Conservation (phyloP, 2,113 vertebrate genomes). For the Pungitius pungitius region DNA sequence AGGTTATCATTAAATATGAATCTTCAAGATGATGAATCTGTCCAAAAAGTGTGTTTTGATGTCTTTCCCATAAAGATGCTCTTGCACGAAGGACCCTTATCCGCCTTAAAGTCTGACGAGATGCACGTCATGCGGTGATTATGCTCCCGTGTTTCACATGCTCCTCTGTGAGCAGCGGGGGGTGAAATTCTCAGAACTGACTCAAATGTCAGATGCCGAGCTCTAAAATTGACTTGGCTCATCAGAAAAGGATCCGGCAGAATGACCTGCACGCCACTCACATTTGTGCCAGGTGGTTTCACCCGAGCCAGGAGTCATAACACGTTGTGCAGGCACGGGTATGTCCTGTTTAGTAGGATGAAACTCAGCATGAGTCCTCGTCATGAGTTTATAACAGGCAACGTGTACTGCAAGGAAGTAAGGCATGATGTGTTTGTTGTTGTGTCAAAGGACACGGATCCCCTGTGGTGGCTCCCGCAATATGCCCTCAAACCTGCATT, state of each 20-base stretch:
- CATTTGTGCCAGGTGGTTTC: slow-evolving; percentile 5
- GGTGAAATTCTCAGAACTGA: slow-evolving; percentile 23
- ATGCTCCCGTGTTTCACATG: slow-evolving; percentile 50
- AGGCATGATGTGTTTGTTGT: not conserved
- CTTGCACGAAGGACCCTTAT: slow-evolving; percentile 51
- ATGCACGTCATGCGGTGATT: slow-evolving; percentile 54
- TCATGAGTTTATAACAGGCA: not conserved
- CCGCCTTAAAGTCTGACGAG: slow-evolving; percentile 58
- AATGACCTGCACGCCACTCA: slow-evolving; percentile 10
- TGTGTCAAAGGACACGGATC: not conserved
- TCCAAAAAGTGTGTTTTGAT: slow-evolving; percentile 41
- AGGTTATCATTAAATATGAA: slow-evolving; percentile 70
- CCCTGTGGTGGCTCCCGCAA: not conserved
- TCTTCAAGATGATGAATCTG: slow-evolving; percentile 62
- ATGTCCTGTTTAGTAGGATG: not conserved
- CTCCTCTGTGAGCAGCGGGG: slow-evolving; percentile 20
- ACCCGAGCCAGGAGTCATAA: not conserved
- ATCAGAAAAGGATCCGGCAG: slow-evolving; percentile 27
- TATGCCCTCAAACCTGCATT: not conserved
- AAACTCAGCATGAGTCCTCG: not conserved
- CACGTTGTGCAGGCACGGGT: not conserved
- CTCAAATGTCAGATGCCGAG: slow-evolving; percentile 23
- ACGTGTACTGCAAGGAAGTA: not conserved
- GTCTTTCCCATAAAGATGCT: slow-evolving; percentile 53
- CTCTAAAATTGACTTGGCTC: slow-evolving; percentile 32